Evolutionary conservation across 2,797 vertebrate species (phyloP).

Genomic region (Lagorchestes hirsutus): DNA sequence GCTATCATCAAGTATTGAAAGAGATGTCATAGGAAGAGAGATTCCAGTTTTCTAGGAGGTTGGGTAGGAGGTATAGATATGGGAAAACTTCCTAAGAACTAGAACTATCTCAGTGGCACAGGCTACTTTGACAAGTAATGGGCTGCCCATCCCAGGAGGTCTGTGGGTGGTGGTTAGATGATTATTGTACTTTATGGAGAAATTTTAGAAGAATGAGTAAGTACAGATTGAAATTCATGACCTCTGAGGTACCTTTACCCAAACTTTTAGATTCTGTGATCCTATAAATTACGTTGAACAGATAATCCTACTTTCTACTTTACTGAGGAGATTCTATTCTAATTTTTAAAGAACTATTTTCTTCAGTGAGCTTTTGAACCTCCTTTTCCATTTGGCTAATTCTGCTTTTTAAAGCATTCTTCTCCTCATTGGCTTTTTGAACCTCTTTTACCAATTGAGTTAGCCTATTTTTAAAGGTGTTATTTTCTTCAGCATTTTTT

Average conservation of each 20-base stretch:
- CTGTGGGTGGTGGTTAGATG: too few relatives aligned
- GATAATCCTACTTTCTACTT: not conserved
- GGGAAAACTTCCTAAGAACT: not conserved
- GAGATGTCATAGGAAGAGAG: not conserved
- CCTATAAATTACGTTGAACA: not conserved
- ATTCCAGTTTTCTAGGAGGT: not conserved
- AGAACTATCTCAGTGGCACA: not conserved
- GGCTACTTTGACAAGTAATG: not conserved
- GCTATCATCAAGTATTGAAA: not conserved
- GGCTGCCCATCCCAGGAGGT: not conserved
- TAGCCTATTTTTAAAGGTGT: too few relatives aligned
- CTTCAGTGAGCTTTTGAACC: too few relatives aligned
- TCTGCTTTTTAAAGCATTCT: too few relatives aligned
- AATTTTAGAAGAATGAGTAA: not conserved
- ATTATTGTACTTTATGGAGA: not conserved
- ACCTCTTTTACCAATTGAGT: too few relatives aligned
- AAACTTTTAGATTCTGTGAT: not conserved
- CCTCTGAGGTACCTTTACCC: not conserved
- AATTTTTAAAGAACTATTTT: too few relatives aligned
- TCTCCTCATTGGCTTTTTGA: too few relatives aligned
- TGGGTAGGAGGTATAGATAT: not conserved
- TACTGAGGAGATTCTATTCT: not conserved
- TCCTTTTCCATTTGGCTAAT: too few relatives aligned
- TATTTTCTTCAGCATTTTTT: too few relatives aligned
- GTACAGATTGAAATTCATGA: not conserved